Base-by-base conservation (phyloP, 2,113 vertebrate genomes). In the Megatriorchis doriae region DNA sequence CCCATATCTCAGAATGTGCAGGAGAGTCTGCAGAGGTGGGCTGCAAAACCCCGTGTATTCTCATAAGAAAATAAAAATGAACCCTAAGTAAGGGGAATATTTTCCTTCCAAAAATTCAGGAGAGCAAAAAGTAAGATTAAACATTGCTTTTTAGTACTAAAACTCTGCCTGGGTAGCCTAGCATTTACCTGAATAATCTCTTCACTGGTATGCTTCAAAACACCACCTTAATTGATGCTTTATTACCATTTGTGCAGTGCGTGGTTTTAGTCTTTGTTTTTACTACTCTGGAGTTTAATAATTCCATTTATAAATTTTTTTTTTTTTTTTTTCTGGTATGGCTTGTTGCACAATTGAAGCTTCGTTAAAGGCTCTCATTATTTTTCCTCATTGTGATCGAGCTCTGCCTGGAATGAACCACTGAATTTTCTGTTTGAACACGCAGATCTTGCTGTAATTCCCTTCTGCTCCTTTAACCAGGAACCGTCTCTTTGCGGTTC, bases 291-390 rank as follows among this genome's bases (percentile, higher is more conserved):
- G 19, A 72, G 34, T 84, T 94, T 29, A 77, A 61, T 72, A 84
- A 95, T 94, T 50, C 56, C 34, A 32, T 94, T 94, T 86, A 66
- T 63, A 79, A 85, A 17, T 31, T 48, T 32, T 13, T 42, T n/a
- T 34, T 34, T 50, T 34, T 31, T 32, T 34, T 34, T 50, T 31
- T 31, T 2, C 31, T 58, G 50, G 20, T 56, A 53, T 48, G 91
- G 86, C 56, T 93, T 89, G 70, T 91, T 96, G 86, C 77, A 81
- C 88, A 89, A 75, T 94, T 81, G 50, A 61, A 67, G 56, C 78
- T 87, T 93, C 2, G 3, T 93, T 95, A 95, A 67, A 88, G 52
- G 21, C 36, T 86, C 66, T 95, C 88, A 68, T 91, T 86, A 77
- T 86, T 73, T 92, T 78, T 34, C 52, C 56, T 75, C 32, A 34